phyloP scores from a whole-genome alignment of 1,140 invertebrate species.

The Helicoverpa armigera region DNA sequence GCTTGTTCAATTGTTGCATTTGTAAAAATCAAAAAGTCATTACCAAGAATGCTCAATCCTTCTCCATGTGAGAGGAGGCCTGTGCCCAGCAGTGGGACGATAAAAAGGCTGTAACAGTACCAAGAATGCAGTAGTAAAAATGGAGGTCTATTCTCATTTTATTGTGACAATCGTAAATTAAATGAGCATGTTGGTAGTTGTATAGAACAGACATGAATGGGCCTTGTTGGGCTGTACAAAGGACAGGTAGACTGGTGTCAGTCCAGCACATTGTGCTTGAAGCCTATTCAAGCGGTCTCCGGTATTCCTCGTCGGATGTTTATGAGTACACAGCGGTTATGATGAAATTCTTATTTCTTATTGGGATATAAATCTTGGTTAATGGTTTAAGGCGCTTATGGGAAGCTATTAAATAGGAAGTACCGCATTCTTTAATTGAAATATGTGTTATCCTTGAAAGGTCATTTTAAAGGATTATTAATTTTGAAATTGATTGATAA shows the following conservation, averaged over 20 bases:
- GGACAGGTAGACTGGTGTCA: conserved; percentile 10
- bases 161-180: background rate
- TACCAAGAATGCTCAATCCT: background rate
- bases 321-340: background rate
- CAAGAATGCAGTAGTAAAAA: conserved; percentile 12
- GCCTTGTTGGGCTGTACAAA: conserved; percentile 32
- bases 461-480: too few relatives aligned
- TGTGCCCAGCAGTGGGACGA: too few relatives aligned
- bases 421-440: background rate
- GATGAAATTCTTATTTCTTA: conserved; percentile 24
- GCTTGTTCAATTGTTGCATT: background rate
- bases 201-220: background rate
- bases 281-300: conserved; percentile 15
- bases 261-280: conserved; percentile 22
- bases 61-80: too few relatives aligned
- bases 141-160: background rate
- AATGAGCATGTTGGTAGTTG: background rate
- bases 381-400: background rate
- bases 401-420: background rate
- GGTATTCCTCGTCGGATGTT: conserved; percentile 21
- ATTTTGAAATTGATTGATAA: too few relatives aligned
- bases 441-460: too few relatives aligned
- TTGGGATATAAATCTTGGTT: conserved; percentile 14
- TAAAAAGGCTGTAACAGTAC: background rate
- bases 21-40: background rate